A percentile compares a stretch with the other conserved stretches of the same genome.
Conservation (phyloP, 2,888 invertebrate genomes). For the Sipha maydis region DNA sequence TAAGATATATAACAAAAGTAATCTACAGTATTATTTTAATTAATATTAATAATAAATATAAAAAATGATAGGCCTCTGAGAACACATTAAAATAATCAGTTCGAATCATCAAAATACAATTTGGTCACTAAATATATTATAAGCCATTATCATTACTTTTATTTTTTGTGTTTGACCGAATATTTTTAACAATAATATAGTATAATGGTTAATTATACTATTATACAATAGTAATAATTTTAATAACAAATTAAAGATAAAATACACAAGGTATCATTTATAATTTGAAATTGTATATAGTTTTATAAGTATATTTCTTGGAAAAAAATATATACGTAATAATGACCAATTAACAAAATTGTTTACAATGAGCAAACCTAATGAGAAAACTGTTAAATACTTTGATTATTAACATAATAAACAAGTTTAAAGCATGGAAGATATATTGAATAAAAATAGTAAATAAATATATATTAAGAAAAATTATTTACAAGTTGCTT, state of each 20-base stretch:
- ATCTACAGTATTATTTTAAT: not conserved
- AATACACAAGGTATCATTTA: constrained; percentile 10
- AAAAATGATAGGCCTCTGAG: constrained; percentile 54
- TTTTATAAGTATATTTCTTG: constrained; percentile 33
- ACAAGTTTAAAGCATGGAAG: constrained; percentile 26
- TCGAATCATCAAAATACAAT: constrained; percentile 47
- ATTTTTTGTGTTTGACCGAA: constrained; percentile 16
- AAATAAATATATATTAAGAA: constrained; percentile 41
- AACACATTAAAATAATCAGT: constrained; percentile 59
- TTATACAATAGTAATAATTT: constrained; percentile 4
- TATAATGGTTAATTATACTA: constrained; percentile 22
- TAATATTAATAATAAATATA: constrained; percentile 42
- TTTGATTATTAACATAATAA: constrained; percentile 20
- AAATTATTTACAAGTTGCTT: constrained; percentile 51
- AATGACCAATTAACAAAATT: constrained; percentile 26
- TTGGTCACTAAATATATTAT: constrained; percentile 35
- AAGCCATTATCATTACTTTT: not conserved
- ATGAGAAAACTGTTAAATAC: constrained; percentile 27
- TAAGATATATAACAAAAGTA: constrained; percentile 50
- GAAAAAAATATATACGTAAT: constrained; percentile 4
- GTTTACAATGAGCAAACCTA: constrained; percentile 50
- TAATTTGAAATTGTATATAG: not conserved
- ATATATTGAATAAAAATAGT: constrained; percentile 45
- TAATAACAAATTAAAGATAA: constrained; percentile 14
- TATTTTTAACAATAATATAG: not conserved